These are phyloP conservation scores for Stegostoma tigrinum DNA, from an alignment of 2,113 vertebrate species.

Conservation along the genomic window DNA sequence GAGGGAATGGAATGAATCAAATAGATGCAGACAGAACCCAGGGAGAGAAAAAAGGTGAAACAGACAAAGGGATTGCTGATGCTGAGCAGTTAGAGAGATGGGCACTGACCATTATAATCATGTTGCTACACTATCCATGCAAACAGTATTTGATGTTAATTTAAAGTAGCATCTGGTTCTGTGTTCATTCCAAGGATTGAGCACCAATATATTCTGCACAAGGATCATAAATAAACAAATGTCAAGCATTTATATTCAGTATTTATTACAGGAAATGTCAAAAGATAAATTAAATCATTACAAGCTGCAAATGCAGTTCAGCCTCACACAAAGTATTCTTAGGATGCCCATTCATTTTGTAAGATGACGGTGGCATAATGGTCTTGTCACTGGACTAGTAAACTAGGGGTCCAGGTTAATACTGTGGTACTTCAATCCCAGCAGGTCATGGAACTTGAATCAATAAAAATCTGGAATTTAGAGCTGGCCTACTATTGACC, in stretches of 20 bases:
- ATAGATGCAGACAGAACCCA: too few species aligned
- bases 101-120: not conserved
- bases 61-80: too few species aligned
- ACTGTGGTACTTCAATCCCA: too few species aligned
- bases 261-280: not conserved
- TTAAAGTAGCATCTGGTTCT: not conserved
- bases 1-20: too few species aligned
- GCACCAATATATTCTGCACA: not conserved
- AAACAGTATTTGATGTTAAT: not conserved
- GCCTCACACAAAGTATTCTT: not conserved
- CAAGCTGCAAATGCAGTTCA: not conserved
- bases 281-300: not conserved
- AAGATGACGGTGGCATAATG: not conserved
- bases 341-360: not conserved
- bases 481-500: too few species aligned
- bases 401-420: too few species aligned
- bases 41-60: too few species aligned
- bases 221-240: conserved; percentile 10
- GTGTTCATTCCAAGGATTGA: not conserved
- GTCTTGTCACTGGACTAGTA: too few species aligned
- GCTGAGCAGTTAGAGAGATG: too few species aligned
- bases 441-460: too few species aligned
- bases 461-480: too few species aligned
- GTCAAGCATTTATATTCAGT: not conserved
- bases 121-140: not conserved